These are phyloP conservation scores for Mythimna impura DNA, from an alignment of 2,888 invertebrate genomes.

Conservation along the genomic window DNA sequence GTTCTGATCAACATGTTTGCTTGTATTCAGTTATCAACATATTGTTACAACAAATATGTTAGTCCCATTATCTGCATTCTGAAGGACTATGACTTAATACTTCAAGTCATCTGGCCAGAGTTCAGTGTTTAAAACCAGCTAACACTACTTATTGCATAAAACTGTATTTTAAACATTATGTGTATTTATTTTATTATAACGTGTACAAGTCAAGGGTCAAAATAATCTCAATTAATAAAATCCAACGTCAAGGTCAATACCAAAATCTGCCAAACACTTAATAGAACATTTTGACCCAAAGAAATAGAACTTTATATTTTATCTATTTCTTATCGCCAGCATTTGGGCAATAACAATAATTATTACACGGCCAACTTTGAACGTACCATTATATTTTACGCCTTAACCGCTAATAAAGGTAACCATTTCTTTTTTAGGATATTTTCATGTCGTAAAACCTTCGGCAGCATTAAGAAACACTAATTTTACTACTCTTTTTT, in stretches of 20 bases:
- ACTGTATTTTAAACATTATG: too few species aligned
- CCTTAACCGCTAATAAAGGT: slow-evolving; percentile 42
- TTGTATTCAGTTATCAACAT: too few species aligned
- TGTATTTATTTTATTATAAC: neutral
- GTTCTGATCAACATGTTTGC: neutral
- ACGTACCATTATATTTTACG: slow-evolving; percentile 46
- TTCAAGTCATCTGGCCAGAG: too few species aligned
- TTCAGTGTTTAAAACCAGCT: too few species aligned
- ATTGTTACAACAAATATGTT: too few species aligned
- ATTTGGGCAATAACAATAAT: slow-evolving; percentile 41
- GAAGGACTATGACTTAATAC: too few species aligned
- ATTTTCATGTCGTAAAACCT: slow-evolving; percentile 50
- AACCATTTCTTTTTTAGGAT: slow-evolving; percentile 45
- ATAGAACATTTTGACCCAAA: slow-evolving; percentile 36
- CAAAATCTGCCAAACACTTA: slow-evolving; percentile 10
- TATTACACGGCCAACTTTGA: slow-evolving; percentile 44
- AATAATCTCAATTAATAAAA: neutral
- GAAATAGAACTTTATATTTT: slow-evolving; percentile 48
- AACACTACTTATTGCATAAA: too few species aligned
- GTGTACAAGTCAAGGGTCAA: neutral
- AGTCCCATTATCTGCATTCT: too few species aligned
- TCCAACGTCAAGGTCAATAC: neutral
- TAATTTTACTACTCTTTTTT: slow-evolving; percentile 57
- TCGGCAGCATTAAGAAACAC: slow-evolving; percentile 49
- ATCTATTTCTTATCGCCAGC: slow-evolving; percentile 37